These are phyloP conservation scores for Crenuchus spilurus DNA, from an alignment of 2,797 vertebrate species.

Conservation along the genomic window DNA sequence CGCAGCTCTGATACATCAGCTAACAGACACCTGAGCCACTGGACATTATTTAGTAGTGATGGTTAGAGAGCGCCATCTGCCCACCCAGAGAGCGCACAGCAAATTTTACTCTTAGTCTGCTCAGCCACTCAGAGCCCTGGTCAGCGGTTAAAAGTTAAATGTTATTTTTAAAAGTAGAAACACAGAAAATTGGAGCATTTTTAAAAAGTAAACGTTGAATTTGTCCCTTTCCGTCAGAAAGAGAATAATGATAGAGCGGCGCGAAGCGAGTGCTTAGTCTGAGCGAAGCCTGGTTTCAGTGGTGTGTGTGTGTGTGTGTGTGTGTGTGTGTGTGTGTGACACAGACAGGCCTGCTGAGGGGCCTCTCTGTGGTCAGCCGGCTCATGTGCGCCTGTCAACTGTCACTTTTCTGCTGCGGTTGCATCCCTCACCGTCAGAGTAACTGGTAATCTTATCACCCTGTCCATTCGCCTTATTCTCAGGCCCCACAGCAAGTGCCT, in stretches of 20 bases:
- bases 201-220: too few species aligned
- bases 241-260: not conserved
- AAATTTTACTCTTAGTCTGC: too few species aligned
- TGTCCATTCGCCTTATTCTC: conserved; percentile 68
- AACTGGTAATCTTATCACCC: conserved; percentile 73
- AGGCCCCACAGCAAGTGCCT: conserved; percentile 34
- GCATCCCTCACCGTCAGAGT: conserved; percentile 63
- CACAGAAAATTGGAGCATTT: too few species aligned
- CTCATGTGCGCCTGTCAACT: conserved; percentile 63
- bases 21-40: too few species aligned
- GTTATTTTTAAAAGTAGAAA: too few species aligned
- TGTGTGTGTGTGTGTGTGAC: conserved; percentile 1
- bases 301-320: not conserved
- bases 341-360: conserved; percentile 25
- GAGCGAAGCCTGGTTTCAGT: conserved; percentile 3
- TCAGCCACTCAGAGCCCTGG: too few species aligned
- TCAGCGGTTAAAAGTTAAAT: too few species aligned
- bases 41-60: too few species aligned
- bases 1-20: too few species aligned
- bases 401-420: conserved; percentile 62
- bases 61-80: too few species aligned
- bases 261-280: not conserved
- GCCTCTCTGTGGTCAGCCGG: conserved; percentile 48
- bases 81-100: too few species aligned
- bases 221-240: too few species aligned